Evolutionary conservation across 2,113 vertebrate genomes (phyloP).

Genomic region (Antidorcas marsupialis): DNA sequence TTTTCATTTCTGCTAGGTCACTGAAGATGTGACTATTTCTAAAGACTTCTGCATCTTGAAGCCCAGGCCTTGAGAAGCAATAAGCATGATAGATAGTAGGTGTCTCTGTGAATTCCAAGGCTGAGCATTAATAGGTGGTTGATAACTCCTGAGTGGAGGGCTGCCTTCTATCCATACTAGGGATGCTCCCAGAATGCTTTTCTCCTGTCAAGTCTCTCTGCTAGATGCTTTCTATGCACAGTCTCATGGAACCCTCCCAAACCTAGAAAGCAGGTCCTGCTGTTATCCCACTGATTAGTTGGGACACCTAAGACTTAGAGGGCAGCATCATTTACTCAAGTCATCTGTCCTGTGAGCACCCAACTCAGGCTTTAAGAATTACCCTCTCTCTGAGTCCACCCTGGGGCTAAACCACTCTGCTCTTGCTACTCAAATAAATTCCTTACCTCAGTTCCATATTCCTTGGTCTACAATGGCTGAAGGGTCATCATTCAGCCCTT

Average conservation of each 20-base stretch:
- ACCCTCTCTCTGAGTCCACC: not conserved
- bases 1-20: not conserved
- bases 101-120: not conserved
- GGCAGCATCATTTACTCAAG: not conserved
- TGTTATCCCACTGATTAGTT: not conserved
- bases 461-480: not conserved
- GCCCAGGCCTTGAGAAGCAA: not conserved
- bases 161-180: not conserved
- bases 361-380: not conserved
- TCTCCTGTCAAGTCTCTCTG: not conserved
- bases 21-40: not conserved
- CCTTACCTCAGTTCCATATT: not conserved
- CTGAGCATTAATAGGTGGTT: not conserved
- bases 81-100: rapidly evolving
- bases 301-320: not conserved
- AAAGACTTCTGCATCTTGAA: not conserved
- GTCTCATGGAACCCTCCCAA: not conserved
- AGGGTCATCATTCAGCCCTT: not conserved
- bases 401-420: not conserved
- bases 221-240: not conserved
- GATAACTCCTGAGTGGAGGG: not conserved
- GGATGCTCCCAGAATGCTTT: not conserved
- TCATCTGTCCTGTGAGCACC: too few relatives aligned
- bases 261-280: not conserved
- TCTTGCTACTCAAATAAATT: not conserved